Conservation (phyloP, 2,888 invertebrate species). For the Cerastis rubricosa region DNA sequence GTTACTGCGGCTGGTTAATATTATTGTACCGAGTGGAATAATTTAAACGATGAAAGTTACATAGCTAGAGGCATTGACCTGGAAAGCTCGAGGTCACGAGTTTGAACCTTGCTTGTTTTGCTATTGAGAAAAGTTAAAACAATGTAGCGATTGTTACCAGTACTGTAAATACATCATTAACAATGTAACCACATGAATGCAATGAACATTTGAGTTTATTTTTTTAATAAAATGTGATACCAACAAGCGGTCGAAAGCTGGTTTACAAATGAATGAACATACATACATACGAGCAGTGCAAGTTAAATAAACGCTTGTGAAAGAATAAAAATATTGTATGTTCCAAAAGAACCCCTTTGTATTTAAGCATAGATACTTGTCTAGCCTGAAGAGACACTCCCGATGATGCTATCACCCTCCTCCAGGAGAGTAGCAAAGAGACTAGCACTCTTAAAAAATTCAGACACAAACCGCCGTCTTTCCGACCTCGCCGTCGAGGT, state of each 20-base stretch:
- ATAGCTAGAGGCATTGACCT: not conserved
- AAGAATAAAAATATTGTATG: not conserved
- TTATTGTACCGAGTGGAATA: slow-evolving; percentile 26
- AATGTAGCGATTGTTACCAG: not conserved
- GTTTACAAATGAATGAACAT: not conserved
- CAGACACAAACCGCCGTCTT: too few relatives aligned
- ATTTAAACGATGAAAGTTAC: slow-evolving; percentile 20
- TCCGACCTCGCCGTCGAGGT: too few relatives aligned
- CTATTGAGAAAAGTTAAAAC: not conserved
- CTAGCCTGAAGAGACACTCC: slow-evolving; percentile 2
- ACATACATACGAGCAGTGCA: not conserved
- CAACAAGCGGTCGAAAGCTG: not conserved
- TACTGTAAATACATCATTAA: too few relatives aligned
- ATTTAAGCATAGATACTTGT: slow-evolving; percentile 4
- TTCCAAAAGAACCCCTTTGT: not conserved
- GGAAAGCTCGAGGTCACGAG: not conserved
- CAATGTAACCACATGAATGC: not conserved
- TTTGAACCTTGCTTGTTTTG: not conserved
- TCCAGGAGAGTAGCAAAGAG: too few relatives aligned
- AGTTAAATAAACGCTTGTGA: not conserved
- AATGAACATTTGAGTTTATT: not conserved
- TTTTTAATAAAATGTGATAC: not conserved
- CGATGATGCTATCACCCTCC: too few relatives aligned
- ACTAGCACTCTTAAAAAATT: too few relatives aligned
- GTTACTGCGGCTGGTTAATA: not conserved